These are phyloP conservation scores for Eudyptes chrysolophus DNA, from an alignment of 2,113 vertebrate genomes.

Conservation along the genomic window DNA sequence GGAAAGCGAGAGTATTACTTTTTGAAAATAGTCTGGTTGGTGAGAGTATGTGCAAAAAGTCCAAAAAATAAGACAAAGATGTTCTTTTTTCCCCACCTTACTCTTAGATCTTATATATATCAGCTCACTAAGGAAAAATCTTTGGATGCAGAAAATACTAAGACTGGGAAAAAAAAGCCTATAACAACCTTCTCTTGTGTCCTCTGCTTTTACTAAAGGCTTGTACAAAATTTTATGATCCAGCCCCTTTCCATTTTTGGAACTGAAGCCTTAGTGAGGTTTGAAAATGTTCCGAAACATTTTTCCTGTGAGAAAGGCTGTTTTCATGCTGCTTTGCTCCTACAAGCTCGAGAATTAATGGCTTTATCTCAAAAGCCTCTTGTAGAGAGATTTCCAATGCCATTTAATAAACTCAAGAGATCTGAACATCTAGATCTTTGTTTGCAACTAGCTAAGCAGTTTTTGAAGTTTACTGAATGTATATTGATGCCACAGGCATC, in stretches of 20 bases:
- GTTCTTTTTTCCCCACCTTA: rapidly evolving
- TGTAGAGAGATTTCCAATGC: background rate
- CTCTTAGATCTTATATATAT: background rate
- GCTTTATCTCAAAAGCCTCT: background rate
- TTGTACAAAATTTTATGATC: background rate
- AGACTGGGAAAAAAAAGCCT: background rate
- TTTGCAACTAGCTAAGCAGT: background rate
- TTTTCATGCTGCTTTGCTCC: background rate
- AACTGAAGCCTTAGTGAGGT: background rate
- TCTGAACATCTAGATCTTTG: background rate
- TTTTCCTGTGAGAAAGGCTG: background rate
- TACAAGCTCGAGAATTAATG: background rate
- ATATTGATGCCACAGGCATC: background rate
- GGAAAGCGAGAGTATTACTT: background rate
- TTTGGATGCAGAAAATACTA: background rate
- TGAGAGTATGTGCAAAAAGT: background rate
- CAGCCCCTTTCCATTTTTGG: background rate
- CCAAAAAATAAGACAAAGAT: background rate
- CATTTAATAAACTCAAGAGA: background rate
- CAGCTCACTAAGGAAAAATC: background rate
- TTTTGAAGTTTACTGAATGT: background rate
- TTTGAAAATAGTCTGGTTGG: background rate
- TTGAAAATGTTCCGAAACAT: background rate
- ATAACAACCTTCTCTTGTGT: background rate
- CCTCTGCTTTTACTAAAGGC: background rate